These are phyloP conservation scores for Probosciger aterrimus DNA, from an alignment of 2,113 vertebrate genomes.

Conservation along the genomic window DNA sequence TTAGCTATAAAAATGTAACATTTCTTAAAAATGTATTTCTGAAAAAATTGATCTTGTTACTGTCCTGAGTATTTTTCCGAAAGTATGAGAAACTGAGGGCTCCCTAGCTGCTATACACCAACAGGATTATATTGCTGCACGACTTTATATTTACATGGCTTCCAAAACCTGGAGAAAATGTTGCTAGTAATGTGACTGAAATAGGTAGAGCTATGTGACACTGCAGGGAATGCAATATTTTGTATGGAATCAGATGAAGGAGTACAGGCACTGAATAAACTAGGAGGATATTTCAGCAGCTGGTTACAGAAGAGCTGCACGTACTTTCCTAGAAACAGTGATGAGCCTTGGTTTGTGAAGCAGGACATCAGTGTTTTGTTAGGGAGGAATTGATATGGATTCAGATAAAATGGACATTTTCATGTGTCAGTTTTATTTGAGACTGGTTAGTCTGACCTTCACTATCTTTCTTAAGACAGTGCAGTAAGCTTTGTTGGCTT, in stretches of 20 bases:
- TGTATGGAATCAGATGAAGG: neutral
- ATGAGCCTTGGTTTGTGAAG: neutral
- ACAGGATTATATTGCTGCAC: neutral
- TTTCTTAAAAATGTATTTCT: neutral
- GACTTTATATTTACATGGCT: neutral
- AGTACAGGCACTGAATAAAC: neutral
- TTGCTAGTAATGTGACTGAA: neutral
- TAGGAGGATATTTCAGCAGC: neutral
- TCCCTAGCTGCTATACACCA: neutral
- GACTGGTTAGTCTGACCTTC: conserved; percentile 41
- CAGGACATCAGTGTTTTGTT: neutral
- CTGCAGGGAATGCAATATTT: neutral
- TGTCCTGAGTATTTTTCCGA: neutral
- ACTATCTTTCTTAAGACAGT: neutral
- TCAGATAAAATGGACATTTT: conserved; percentile 8
- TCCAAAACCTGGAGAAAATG: neutral
- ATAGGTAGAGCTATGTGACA: neutral
- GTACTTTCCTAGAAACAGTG: neutral
- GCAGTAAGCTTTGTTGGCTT: neutral
- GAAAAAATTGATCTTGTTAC: neutral
- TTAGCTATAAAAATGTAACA: neutral
- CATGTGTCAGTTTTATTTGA: neutral
- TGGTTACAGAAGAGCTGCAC: neutral
- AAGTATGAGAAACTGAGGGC: neutral
- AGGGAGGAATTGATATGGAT: neutral